phyloP scores from a whole-genome alignment of 1,140 invertebrate genomes.

The Sitophilus oryzae region DNA sequence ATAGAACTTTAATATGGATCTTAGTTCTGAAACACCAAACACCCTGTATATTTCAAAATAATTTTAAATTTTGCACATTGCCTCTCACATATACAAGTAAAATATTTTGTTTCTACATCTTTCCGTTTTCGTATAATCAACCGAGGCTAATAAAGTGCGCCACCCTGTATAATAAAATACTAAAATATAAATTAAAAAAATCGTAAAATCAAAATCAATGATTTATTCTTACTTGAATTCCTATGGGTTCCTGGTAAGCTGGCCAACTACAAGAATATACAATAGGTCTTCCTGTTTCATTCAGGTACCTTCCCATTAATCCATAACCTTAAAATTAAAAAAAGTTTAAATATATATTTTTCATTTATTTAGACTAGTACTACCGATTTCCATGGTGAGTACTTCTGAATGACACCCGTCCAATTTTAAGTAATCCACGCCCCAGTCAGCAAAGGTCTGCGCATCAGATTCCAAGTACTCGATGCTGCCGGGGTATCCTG shows the following conservation, averaged over 20 bases:
- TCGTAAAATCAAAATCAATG: background rate
- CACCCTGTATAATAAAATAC: too few relatives aligned
- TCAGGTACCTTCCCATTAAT: constrained; percentile 49
- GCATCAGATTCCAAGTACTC: constrained; percentile 72
- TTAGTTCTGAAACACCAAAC: too few relatives aligned
- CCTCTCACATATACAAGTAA: too few relatives aligned
- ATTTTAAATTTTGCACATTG: too few relatives aligned
- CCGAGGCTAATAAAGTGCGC: too few relatives aligned
- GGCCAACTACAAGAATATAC: constrained; percentile 89
- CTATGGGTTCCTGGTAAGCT: constrained; percentile 57
- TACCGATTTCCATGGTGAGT: constrained; percentile 51
- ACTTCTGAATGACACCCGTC: constrained; percentile 78
- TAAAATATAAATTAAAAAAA: too few relatives aligned
- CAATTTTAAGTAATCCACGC: constrained; percentile 83
- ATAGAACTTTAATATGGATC: too few relatives aligned
- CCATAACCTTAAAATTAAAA: constrained; percentile 30
- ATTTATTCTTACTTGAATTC: constrained; percentile 39
- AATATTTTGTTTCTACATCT: too few relatives aligned
- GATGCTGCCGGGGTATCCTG: constrained; percentile 77
- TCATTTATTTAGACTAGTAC: background rate
- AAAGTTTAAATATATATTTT: background rate
- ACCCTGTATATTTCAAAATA: too few relatives aligned
- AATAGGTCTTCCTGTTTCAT: constrained; percentile 74
- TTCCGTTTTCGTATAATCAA: too few relatives aligned
- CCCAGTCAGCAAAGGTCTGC: constrained; percentile 80